Conservation (phyloP, 2,888 invertebrate species). For the Xanthorhoe designata region DNA sequence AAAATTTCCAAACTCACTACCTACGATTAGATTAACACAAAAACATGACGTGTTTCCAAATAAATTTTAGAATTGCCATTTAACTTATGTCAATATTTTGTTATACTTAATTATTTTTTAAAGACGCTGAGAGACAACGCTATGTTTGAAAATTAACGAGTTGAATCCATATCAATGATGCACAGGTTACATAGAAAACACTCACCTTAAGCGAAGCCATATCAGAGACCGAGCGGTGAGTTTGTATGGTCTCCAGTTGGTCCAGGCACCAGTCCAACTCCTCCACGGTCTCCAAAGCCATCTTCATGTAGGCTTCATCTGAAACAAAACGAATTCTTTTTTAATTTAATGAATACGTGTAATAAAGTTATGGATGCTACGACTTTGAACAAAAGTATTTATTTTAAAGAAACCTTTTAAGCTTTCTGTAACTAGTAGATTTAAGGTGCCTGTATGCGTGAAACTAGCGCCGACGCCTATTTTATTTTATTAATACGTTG, state of each 20-base stretch:
- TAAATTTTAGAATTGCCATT: not conserved
- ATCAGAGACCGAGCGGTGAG: constrained; percentile 99
- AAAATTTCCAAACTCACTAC: not conserved
- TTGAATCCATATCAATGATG: constrained; percentile 22
- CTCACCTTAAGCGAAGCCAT: constrained; percentile 99
- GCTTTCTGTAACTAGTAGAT: not conserved
- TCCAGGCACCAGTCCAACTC: constrained; percentile 99
- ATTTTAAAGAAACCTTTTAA: too few species aligned
- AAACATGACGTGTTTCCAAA: not conserved
- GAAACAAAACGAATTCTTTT: constrained; percentile 63
- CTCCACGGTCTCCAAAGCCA: constrained; percentile 98
- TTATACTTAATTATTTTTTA: not conserved
- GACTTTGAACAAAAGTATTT: too few species aligned
- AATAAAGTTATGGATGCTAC: too few species aligned
- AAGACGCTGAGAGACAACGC: constrained; percentile 32
- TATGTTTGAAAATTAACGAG: not conserved
- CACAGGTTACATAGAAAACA: constrained; percentile 21
- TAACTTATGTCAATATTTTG: not conserved
- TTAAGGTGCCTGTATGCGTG: too few species aligned
- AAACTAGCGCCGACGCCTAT: too few species aligned
- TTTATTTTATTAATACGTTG: too few species aligned
- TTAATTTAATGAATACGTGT: too few species aligned
- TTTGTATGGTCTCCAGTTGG: constrained; percentile 99
- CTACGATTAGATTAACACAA: too few species aligned
- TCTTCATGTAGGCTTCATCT: constrained; percentile 97